phyloP scores from a whole-genome alignment of 2,113 vertebrate genomes.

The Terrapene triunguis region DNA sequence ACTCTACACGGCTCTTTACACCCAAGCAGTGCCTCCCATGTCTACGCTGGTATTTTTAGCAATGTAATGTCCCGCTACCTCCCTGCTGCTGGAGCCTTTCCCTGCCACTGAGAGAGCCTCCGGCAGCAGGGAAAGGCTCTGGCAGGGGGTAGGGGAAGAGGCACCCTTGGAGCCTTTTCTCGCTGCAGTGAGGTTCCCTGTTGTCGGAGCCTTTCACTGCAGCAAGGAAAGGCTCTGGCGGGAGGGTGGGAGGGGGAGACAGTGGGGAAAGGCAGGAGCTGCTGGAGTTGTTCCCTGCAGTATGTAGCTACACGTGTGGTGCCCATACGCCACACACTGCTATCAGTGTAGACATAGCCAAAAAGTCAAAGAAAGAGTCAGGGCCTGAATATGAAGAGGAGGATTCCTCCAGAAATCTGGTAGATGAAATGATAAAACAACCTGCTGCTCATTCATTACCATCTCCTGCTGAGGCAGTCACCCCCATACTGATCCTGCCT shows the following conservation, averaged over 20 bases:
- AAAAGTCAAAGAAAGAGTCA: not conserved
- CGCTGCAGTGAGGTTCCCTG: not conserved
- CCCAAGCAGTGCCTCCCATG: not conserved
- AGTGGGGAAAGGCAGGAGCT: not conserved
- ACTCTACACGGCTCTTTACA: not conserved
- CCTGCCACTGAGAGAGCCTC: not conserved
- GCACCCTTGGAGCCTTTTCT: not conserved
- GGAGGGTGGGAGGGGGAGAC: not conserved
- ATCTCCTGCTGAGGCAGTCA: not conserved
- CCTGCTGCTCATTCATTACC: too few relatives aligned
- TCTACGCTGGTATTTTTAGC: too few relatives aligned
- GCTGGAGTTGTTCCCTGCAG: not conserved
- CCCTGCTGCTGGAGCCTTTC: not conserved
- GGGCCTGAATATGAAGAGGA: not conserved
- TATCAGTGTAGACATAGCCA: not conserved
- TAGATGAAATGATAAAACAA: not conserved
- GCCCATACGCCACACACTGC: not conserved
- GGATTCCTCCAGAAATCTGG: not conserved
- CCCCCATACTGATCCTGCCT: not conserved
- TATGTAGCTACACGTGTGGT: not conserved
- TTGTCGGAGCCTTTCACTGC: not conserved
- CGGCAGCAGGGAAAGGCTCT: too few relatives aligned
- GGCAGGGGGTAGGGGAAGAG: not conserved
- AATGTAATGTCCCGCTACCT: not conserved
- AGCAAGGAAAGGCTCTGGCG: not conserved